Base-by-base conservation (phyloP, 2,113 vertebrate genomes). In the Hepsetus odoe region DNA sequence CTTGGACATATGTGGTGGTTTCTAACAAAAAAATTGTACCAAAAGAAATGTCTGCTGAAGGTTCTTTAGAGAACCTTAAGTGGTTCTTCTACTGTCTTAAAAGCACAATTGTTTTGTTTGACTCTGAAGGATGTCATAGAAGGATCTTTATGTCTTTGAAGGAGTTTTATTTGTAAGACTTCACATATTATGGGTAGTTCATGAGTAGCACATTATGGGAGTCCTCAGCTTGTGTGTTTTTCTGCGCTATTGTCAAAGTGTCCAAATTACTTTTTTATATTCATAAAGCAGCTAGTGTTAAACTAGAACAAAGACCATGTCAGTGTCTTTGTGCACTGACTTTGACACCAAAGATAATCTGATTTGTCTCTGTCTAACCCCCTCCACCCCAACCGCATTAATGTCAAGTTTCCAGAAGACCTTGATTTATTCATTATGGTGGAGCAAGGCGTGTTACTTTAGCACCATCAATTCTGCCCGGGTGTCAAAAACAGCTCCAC, bases 381-480 rank as follows among this genome's bases (percentile, higher is more conserved):
- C 56, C 66, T 61, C 42, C 59, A 46, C 42, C 44, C 10, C n/a
- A 42, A 56, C 59, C 46, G 67, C 51, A 58, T 49, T 72, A 62
- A 81, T 64, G 59, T 56, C 61, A 66, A 58, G 53, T 42, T 53
- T 59, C 67, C 30, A 64, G 49, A 72, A 42, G 53, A 40, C 59
- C 51, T 58, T 65, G 62, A 73, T 65, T 76, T 76, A 59, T 77
- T 82, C 71, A 72, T 77, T 68, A 73, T 40, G 55, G 40, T 16
- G 66, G 49, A 66, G 73, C n/a, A 66, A 28, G 56, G 51, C 65
- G 13, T 66, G 42, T 65, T 65, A 58, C 49, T 55, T 46, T 72
- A 51, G 51, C 24, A 33, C 61, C 42, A 56, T 56, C 74, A 76
- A 18, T 55, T 42, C 44, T 38, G 49, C 30, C 61, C 35, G 32